A percentile compares a stretch with the other conserved stretches of the same genome.
phyloP scores from a whole-genome alignment of 2,113 vertebrate genomes.

The Elanus axillaris region DNA sequence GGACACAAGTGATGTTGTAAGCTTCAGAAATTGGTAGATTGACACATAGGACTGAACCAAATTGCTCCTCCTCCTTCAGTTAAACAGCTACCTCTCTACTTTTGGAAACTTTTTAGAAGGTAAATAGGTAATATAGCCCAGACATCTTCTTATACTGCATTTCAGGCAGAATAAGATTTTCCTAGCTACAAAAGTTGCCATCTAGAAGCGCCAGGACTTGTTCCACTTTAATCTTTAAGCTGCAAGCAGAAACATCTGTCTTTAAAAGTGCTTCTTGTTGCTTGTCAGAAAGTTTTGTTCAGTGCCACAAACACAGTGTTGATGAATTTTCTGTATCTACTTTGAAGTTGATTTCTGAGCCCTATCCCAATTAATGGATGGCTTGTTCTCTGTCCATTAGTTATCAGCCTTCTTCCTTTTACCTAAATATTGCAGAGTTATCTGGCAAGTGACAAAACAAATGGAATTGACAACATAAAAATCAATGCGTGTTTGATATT shows the following conservation, averaged over 20 bases:
- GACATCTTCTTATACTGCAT: neutral
- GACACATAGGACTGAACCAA: constrained; percentile 40
- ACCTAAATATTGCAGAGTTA: neutral
- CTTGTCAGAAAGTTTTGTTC: constrained; percentile 43
- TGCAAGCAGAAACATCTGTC: constrained; percentile 45
- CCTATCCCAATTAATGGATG: constrained; percentile 53
- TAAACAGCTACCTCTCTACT: neutral
- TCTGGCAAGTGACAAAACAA: constrained; percentile 56
- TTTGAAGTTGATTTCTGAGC: constrained; percentile 20
- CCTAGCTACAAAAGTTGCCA: neutral
- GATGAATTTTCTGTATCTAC: constrained; percentile 42
- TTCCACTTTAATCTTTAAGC: constrained; percentile 40
- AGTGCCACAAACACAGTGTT: neutral
- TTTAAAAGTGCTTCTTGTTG: neutral
- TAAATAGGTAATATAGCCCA: neutral
- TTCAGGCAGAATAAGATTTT: neutral
- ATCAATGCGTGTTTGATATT: constrained; percentile 70
- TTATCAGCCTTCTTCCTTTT: neutral
- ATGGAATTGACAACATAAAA: constrained; percentile 61
- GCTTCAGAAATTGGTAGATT: constrained; percentile 31
- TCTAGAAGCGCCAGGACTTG: neutral
- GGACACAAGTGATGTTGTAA: constrained; percentile 40
- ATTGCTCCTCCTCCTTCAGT: constrained; percentile 5
- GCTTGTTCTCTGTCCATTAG: constrained; percentile 8
- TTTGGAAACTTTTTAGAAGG: neutral